Base-by-base conservation (phyloP, 1,140 invertebrate genomes). In the Scaptomyza graminum region DNA sequence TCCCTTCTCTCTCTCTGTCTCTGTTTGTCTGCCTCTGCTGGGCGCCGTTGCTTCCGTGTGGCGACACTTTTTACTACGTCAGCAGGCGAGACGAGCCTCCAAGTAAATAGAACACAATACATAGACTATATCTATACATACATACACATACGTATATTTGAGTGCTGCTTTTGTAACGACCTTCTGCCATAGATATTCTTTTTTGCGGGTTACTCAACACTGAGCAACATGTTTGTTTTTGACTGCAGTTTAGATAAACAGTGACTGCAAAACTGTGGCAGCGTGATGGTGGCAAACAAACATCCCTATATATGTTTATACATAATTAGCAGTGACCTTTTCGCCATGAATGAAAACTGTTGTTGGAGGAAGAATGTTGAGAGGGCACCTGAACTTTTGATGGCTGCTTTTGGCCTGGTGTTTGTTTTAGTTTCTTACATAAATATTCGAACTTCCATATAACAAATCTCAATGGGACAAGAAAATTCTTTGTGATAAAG, bases 51-150 rank as follows among this genome's bases (percentile, higher is more conserved):
- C 43, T 60, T 75, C 62, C 54, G 72, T 46, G 18, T 76, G 62
- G 61, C 75, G 76, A 71, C 70, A 79, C 44, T 79, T 81, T 87
- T 81, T 88, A 88, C 82, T 82, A 87, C 82, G 82, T 87, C 82
- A 87, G 82, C 78, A 85, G 51, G 54, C 66, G 75, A 74, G 82
- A 87, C 82, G 82, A 87, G 82, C 82, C 82, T 87, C 82, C 82
- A 87, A 87, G 82, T 88, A 88, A 87, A 87, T 88, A 78, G 55
- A 62, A 54, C 44, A 65, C 46, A 60, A 50, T 43, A 74, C 57
- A 78, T 73, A 59, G 44, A 28, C 46, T 8, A 11, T n/a, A 37
- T 41, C 9, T 15, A 34, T 47, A 37, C 37, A 41, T 39, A 51
- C 15, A 18, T 12, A 51, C 11, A n/a, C 2, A 5, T 51, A 50